Evolutionary conservation across 2,797 vertebrate genomes (phyloP), one percentile per base, ranked within the genome.

Genomic region (Anguilla megastoma): DNA sequence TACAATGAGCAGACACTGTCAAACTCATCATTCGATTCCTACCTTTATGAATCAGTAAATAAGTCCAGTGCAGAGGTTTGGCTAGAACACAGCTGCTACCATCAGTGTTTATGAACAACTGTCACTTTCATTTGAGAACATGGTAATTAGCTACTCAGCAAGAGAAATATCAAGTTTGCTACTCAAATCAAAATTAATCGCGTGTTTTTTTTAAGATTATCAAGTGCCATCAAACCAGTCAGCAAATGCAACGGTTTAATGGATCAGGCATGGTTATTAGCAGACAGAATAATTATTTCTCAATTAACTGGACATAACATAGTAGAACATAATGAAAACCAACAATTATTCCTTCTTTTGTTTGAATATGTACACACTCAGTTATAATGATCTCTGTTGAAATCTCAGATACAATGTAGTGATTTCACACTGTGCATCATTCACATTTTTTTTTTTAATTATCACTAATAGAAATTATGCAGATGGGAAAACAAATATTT

Each of bases 401-500:
- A 54, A n/a, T 54, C 54, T 36, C n/a, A 80, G 12, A 80, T 80
- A 21, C 66, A 80, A 45, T 48, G 41, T 45, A 80, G 76, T 41
- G 79, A 48, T 36, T 48, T 21, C 80, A 50, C 48, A 27, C n/a
- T 4, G 14, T 48, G 24, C 21, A 24, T 82, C 82, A 56, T 56
- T 50, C n/a, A 50, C 33, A 41, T 14, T 69, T 12, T 48, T 5
- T 48, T 48, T n/a, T 30, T 7, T 30, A 27, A 79, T 16, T 7
- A 58, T 69, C 24, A 52, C 58, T 66, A 63, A 86, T 66, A 45
- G 85, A 86, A 45, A 86, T 41, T 50, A 90, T 88, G 50, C 88
- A 90, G 89, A 85, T 85, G 30, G 90, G 93, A 93, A 93, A 94
- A 93, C 90, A 93, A 94, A 94, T 33, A 80, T 30, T 80, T 33